Evolutionary conservation across 2,797 vertebrate species (phyloP).

Genomic region (Argyrosomus regius): DNA sequence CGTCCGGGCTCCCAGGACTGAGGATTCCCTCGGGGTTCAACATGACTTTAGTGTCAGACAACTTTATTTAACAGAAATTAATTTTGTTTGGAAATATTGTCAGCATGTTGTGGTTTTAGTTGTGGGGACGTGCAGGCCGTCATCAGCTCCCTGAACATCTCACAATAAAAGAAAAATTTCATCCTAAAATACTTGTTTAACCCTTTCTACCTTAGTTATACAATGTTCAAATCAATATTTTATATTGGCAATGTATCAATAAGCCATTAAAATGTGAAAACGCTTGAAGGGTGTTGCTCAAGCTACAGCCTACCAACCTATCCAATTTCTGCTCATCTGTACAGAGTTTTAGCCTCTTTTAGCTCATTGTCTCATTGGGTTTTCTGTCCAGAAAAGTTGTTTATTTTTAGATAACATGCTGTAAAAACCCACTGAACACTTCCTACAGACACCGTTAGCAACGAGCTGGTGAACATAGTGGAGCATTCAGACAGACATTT

Average conservation of each 20-base stretch:
- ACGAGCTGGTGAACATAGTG: no score
- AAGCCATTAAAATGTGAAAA: background rate
- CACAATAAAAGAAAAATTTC: background rate
- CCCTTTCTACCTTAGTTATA: no score
- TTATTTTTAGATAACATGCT: no score
- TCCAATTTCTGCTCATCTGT: no score
- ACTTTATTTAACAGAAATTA: conserved; percentile 1
- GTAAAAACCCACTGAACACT: no score
- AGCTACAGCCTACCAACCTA: no score
- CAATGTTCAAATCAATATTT: background rate
- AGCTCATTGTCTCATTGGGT: no score
- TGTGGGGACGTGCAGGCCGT: background rate
- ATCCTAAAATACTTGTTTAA: background rate
- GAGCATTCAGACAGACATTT: no score
- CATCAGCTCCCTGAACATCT: background rate
- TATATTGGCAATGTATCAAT: background rate
- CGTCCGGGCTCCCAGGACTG: background rate
- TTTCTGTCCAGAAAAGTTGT: no score
- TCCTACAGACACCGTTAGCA: no score
- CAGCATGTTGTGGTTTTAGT: background rate
- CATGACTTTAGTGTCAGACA: background rate
- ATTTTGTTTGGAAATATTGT: background rate
- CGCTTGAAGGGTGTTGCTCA: no score
- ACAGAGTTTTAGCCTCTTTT: no score
- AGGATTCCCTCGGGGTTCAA: background rate